A percentile compares a stretch with the other conserved stretches of the same genome.
These are phyloP conservation scores for Poecilia gillii DNA, from an alignment of 2,797 vertebrate genomes.

Conservation along the genomic window DNA sequence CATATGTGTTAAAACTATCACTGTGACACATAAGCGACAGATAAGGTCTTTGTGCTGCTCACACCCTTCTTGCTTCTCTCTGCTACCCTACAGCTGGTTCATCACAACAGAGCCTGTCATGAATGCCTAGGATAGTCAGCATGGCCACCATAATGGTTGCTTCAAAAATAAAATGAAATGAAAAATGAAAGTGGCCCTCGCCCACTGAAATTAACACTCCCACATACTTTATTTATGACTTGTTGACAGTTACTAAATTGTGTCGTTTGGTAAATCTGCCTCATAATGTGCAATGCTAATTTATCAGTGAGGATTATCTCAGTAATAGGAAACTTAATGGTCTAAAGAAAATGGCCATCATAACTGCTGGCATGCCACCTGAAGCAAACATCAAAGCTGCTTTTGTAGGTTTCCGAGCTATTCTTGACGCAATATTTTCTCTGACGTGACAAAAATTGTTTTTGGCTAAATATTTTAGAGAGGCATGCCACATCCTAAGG, in stretches of 20 bases:
- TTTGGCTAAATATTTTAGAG: conserved; percentile 65
- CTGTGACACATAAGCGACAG: no score
- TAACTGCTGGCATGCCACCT: conserved; percentile 10
- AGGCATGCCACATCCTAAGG: conserved; percentile 69
- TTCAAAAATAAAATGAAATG: neutral
- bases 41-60: no score
- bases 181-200: no score
- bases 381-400: conserved; percentile 25
- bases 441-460: conserved; percentile 42
- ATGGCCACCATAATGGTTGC: no score
- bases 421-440: conserved; percentile 31
- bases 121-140: no score
- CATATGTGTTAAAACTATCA: no score
- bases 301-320: conserved; percentile 6
- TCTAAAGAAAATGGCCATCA: conserved; percentile 32
- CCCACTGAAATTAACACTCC: neutral
- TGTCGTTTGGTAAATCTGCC: neutral
- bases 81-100: no score
- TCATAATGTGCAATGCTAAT: neutral
- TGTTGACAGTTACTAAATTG: neutral
- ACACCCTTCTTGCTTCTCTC: no score
- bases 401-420: conserved; percentile 36
- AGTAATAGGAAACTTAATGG: conserved; percentile 4
- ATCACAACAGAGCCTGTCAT: no score
- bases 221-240: neutral